Evolutionary conservation across 2,797 vertebrate species (phyloP).

Genomic region (Oryzias sinensis): DNA sequence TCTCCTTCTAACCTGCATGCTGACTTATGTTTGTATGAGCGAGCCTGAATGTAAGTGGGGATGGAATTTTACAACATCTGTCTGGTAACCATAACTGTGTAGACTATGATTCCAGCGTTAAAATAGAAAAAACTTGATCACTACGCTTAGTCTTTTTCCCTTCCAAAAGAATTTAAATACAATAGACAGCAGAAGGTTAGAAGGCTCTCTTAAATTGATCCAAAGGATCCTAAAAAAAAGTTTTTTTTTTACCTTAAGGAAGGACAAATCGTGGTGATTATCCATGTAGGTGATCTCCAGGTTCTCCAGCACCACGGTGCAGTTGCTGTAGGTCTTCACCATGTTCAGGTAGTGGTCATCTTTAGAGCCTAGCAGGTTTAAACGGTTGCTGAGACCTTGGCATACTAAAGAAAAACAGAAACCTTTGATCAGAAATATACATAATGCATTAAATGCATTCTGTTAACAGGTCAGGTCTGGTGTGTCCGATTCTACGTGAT

Average conservation of each 20-base stretch:
- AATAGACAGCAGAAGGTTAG: conserved; percentile 6
- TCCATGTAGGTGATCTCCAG: conserved; percentile 89
- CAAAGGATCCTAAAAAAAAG: neutral
- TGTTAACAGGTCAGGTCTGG: too few species aligned
- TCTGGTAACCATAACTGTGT: conserved; percentile 25
- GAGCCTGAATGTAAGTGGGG: conserved; percentile 17
- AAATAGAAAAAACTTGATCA: conserved; percentile 35
- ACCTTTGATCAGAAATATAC: accelerated
- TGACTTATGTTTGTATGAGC: conserved; percentile 30
- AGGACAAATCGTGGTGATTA: conserved; percentile 84
- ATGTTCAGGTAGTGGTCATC: conserved; percentile 91
- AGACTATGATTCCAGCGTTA: neutral
- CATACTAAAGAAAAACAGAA: conserved; percentile 79
- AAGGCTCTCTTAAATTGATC: neutral
- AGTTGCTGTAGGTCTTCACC: conserved; percentile 92
- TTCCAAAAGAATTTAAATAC: conserved; percentile 28
- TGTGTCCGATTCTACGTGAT: too few species aligned
- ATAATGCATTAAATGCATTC: neutral
- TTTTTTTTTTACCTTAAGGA: conserved; percentile 84
- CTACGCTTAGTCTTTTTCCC: conserved; percentile 12
- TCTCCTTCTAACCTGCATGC: conserved; percentile 33
- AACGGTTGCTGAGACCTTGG: conserved; percentile 86
- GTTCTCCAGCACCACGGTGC: conserved; percentile 92
- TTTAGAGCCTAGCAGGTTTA: conserved; percentile 82
- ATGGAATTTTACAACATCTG: conserved; percentile 39